Evolutionary conservation across 2,113 vertebrate species (phyloP), one percentile per base, ranked within the genome.

Genomic region (Micronycteris hirsuta): DNA sequence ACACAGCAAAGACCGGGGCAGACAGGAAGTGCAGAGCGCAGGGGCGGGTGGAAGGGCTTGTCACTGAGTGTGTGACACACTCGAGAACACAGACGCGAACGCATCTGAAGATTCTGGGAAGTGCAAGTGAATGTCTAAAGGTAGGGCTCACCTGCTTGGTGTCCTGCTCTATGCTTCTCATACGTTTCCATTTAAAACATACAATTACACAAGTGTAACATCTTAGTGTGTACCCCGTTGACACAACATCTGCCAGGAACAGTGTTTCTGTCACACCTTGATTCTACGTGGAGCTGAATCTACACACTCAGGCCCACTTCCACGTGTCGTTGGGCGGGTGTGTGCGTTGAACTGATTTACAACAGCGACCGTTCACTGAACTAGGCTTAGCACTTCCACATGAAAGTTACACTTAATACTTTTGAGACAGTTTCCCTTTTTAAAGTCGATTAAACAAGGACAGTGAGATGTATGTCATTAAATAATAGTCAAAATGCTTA

Each of bases 301-400:
- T 95, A 67, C 85, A 86, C 6, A 54, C n/a, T n/a, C 85, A 89
- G 74, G 28, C 16, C 73, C 56, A 82, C 45, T 19, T 82, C 9
- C 82, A 68, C 73, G 33, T 52, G 26, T 31, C 58, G 31, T 33
- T 78, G 68, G 41, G 58, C 81, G 54, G 31, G 10, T 68, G 61
- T 86, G 9, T 82, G 12, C 85, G 38, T 77, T 76, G 54, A 65
- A 33, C 58, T 49, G 24, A 82, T 93, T 96, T 94, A 93, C 45
- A 90, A 89, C 94, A 91, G 85, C 94, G 88, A 88, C 58, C 83
- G 73, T 83, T 93, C 68, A 80, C 91, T 63, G 84, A 56, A 63
- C 8, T 81, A 58, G 16, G 47, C 85, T 94, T 96, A 86, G 11
- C 52, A 77, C 5, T 86, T 86, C 12, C 16, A 81, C 38, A 54